Percentiles rank a stretch among this genome's conserved stretches.
Evolutionary conservation across 2,113 vertebrate species (phyloP).

Genomic region (Lanius collurio): DNA sequence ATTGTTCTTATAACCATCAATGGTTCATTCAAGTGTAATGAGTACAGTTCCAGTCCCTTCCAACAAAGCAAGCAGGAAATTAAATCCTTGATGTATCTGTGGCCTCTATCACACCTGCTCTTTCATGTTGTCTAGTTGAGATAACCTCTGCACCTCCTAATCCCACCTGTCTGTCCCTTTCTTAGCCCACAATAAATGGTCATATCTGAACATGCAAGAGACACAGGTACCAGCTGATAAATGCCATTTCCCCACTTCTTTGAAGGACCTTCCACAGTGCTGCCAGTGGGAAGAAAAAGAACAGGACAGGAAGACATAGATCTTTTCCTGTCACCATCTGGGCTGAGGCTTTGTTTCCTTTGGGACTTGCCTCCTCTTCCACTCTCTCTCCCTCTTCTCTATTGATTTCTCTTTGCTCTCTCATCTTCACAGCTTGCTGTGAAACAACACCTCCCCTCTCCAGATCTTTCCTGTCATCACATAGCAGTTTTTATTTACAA

Average conservation of each 20-base stretch:
- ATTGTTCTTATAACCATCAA: not conserved
- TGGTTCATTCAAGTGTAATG: not conserved
- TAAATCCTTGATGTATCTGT: not conserved
- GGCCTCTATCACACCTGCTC: not conserved
- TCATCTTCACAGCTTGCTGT: not conserved
- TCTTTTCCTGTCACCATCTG: not conserved
- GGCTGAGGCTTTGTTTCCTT: not conserved
- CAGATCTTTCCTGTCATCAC: not conserved
- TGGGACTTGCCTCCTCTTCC: not conserved
- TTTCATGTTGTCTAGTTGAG: not conserved
- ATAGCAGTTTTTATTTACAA: not conserved
- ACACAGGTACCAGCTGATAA: not conserved
- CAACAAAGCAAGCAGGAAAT: not conserved
- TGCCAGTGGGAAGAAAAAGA: not conserved
- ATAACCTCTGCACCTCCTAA: not conserved
- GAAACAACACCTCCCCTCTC: not conserved
- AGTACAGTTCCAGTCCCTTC: not conserved
- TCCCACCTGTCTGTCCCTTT: not conserved
- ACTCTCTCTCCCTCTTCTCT: not conserved
- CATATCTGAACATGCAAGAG: not conserved
- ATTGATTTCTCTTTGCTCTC: not conserved
- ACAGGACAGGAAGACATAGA: slow-evolving; percentile 15
- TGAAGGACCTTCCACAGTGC: not conserved
- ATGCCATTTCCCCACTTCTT: not conserved
- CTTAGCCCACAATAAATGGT: not conserved